phyloP scores from a whole-genome alignment of 2,113 vertebrate species.

The Tylochromis polylepis region DNA sequence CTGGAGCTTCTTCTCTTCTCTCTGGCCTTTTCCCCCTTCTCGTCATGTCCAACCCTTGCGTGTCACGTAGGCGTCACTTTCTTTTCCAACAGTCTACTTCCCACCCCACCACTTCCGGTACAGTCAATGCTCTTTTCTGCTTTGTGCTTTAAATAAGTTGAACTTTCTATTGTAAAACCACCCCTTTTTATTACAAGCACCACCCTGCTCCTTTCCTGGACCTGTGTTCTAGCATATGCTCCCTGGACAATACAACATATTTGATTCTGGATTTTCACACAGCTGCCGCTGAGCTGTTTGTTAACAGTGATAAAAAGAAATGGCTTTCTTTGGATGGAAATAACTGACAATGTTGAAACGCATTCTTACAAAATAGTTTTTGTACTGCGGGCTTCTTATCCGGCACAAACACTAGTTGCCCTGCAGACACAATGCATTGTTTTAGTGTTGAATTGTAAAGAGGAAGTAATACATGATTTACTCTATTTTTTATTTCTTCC shows the following conservation, averaged over 20 bases:
- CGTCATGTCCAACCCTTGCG: not conserved
- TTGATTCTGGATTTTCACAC: conserved; percentile 2
- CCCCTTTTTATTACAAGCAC: not conserved
- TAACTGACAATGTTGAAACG: conserved; percentile 31
- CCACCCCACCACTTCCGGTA: conserved; percentile 52
- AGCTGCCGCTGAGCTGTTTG: not conserved
- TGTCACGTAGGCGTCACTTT: conserved; percentile 49
- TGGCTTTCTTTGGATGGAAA: conserved; percentile 35
- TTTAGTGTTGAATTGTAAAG: conserved; percentile 19
- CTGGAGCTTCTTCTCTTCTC: not conserved
- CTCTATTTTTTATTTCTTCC: conserved; percentile 2
- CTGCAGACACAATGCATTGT: conserved; percentile 23
- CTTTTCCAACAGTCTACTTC: conserved; percentile 21
- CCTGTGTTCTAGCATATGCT: not conserved
- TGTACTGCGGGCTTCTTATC: conserved; percentile 37
- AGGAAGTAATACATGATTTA: conserved; percentile 3
- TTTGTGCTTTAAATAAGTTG: conserved; percentile 16
- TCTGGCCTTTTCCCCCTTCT: not conserved
- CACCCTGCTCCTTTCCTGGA: not conserved
- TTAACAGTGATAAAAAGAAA: conserved; percentile 29
- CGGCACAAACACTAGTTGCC: conserved; percentile 5
- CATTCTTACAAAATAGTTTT: conserved; percentile 21
- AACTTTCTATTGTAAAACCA: conserved; percentile 27
- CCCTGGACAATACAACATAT: conserved; percentile 1
- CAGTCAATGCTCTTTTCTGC: not conserved